Evolutionary conservation across 37 sponge, comb jelly and placozoan species (phyloP).

Genomic region (Beroe ovata): DNA sequence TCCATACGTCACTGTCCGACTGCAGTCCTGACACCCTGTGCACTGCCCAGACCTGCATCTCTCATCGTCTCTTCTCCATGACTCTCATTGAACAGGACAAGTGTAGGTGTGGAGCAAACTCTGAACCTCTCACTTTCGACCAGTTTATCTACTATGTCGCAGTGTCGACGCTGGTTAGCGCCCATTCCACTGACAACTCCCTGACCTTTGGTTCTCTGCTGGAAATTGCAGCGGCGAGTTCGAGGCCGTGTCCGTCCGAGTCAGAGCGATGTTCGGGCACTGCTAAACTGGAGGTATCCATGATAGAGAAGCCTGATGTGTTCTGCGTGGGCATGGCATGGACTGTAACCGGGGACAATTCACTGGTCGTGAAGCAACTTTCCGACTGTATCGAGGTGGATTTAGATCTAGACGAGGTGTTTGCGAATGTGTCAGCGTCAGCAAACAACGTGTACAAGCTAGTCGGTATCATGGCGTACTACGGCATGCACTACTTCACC

Average conservation of each 20-base stretch:
- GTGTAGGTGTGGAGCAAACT: conserved; percentile 13
- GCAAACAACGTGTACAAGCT: not conserved
- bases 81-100: conserved; percentile 41
- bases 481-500: conserved; percentile 59
- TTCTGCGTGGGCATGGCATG: conserved; percentile 58
- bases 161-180: not conserved
- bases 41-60: conserved; percentile 6
- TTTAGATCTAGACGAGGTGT: conserved; percentile 37
- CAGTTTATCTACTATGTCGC: conserved; percentile 34
- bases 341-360: not conserved
- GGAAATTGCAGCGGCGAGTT: not conserved
- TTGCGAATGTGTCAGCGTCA: not conserved
- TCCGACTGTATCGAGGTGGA: conserved; percentile 26
- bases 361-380: conserved; percentile 1
- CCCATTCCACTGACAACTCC: not conserved
- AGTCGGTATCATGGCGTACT: conserved; percentile 53
- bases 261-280: not conserved
- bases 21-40: not conserved
- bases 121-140: conserved; percentile 52
- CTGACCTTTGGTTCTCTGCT: conserved; percentile 31
- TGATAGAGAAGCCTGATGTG: conserved; percentile 45
- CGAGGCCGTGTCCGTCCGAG: not conserved
- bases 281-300: conserved; percentile 24
- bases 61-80: conserved; percentile 57
- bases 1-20: conserved; percentile 38